phyloP scores from a whole-genome alignment of 2,113 vertebrate genomes.

The Mesitornis unicolor region DNA sequence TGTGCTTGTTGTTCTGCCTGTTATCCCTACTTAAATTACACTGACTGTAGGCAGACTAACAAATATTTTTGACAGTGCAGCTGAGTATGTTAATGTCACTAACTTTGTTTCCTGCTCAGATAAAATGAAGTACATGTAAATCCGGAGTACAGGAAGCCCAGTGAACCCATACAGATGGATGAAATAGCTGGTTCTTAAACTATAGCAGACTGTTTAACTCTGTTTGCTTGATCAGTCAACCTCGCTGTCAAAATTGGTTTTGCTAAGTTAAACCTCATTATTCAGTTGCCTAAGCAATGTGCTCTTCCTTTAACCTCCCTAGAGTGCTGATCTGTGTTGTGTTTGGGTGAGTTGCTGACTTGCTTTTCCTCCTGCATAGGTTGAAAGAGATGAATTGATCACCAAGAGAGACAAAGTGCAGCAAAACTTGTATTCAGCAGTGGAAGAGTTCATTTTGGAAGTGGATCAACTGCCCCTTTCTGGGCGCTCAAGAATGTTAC shows the following conservation, averaged over 20 bases:
- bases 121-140: background rate
- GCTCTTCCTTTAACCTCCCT: background rate
- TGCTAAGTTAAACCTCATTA: background rate
- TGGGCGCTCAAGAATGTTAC: slow-evolving; percentile 59
- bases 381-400: slow-evolving; percentile 66
- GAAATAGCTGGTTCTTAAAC: background rate
- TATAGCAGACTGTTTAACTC: background rate
- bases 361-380: slow-evolving; percentile 26
- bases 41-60: background rate
- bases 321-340: background rate
- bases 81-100: background rate
- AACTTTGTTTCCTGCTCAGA: background rate
- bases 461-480: slow-evolving; percentile 64
- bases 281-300: background rate
- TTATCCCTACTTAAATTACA: background rate
- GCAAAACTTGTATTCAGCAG: slow-evolving; percentile 51
- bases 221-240: background rate
- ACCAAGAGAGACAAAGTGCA: slow-evolving; percentile 66
- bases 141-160: background rate
- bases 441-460: slow-evolving; percentile 70
- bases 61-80: background rate
- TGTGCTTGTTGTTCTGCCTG: background rate
- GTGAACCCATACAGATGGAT: background rate
- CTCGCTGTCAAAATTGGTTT: background rate
- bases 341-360: background rate